These are phyloP conservation scores for Drosophila phalerata DNA, from an alignment of 2,888 invertebrate genomes.

Conservation along the genomic window DNA sequence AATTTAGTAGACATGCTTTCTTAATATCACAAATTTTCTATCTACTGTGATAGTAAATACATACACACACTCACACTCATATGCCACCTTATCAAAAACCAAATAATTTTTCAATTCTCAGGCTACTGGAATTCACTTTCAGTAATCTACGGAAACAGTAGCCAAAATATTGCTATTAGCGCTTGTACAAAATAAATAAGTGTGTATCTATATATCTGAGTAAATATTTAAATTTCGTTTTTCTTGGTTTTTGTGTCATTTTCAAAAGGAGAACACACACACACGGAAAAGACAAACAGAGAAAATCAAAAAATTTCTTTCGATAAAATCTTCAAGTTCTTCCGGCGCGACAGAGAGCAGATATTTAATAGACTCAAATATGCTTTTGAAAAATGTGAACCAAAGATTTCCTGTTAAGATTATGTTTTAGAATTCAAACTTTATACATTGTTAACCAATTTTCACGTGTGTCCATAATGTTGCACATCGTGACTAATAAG, in stretches of 20 bases:
- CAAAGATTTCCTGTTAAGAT: conserved; percentile 10
- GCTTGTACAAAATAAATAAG: conserved; percentile 51
- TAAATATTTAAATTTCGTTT: conserved; percentile 72
- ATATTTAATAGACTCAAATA: conserved; percentile 47
- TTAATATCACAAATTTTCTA: conserved; percentile 23
- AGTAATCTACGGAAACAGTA: conserved; percentile 69
- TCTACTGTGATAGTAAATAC: conserved; percentile 25
- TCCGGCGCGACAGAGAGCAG: conserved; percentile 56
- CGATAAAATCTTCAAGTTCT: conserved; percentile 64
- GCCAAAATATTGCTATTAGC: conserved; percentile 69
- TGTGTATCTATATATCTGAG: conserved; percentile 55
- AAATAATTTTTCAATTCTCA: conserved; percentile 54
- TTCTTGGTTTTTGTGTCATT: conserved; percentile 40
- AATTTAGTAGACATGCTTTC: conserved; percentile 9
- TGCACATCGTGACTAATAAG: conserved; percentile 84
- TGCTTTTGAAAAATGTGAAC: conserved; percentile 13
- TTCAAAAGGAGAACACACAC: conserved; percentile 43
- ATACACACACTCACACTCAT: conserved; percentile 16
- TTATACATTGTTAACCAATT: conserved; percentile 51
- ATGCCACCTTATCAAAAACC: conserved; percentile 46
- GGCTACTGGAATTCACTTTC: conserved; percentile 72
- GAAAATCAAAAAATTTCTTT: conserved; percentile 37
- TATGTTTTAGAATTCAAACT: conserved; percentile 17
- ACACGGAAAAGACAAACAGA: conserved; percentile 43
- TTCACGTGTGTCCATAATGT: conserved; percentile 58